Evolutionary conservation across 37 sponge, comb jelly and placozoan genomes (phyloP), one percentile per base, ranked within the genome.

Genomic region (Oopsacas minuta): DNA sequence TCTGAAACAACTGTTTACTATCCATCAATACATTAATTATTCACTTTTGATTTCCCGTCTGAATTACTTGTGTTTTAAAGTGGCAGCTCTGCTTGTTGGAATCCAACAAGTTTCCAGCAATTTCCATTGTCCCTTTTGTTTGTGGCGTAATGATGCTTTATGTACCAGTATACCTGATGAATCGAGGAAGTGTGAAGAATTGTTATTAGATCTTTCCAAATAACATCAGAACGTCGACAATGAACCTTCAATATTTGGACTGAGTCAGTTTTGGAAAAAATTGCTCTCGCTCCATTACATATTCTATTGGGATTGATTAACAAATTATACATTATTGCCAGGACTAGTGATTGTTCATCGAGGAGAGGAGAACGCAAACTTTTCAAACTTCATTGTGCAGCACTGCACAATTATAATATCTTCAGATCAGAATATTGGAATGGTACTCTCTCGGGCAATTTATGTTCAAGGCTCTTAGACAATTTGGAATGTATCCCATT

Each of bases 351-450:
- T 25, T 32, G 75, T n/a, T 61, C 75, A 61, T 61, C 75, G 75
- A 61, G 30, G 22, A 25, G 75, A 61, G 28, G 22, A 20, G 75
- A 61, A 61, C 75, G 75, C 30, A 61, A 61, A 7, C 75, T 61
- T 34, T 61, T 32, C 75, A 61, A 61, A 61, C 75, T 61, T 61
- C 75, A 61, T 61, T 61, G 75, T 61, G 75, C 75, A 61, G 75
- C 75, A 61, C 75, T 61, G 22, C 30, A 61, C 22, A 61, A 61
- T 25, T 61, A 20, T 61, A 61, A 61, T 7, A 34, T 61, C 22
- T 61, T 61, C 75, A 61, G 75, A 61, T 61, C 75, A 61, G 75
- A 61, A 25, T 61, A 61, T 61, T 61, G 75, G 75, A 61, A 61
- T 12, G 75, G 75, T 61, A 61, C 75, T 25, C 75, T 61, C 5